These are phyloP conservation scores for Strigamia maritima DNA, from an alignment of 2,888 invertebrate species.

Conservation along the genomic window DNA sequence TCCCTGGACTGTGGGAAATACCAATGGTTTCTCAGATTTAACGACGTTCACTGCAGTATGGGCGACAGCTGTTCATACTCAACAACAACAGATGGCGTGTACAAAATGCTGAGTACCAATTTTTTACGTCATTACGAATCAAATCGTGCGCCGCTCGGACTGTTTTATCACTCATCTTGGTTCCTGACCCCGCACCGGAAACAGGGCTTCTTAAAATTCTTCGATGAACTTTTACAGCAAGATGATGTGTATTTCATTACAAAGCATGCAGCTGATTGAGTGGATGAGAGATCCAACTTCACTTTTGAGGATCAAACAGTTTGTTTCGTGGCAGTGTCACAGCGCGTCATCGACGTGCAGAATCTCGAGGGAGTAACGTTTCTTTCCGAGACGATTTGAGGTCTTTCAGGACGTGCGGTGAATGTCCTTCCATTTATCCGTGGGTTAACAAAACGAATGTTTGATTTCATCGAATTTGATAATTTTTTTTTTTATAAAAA, in stretches of 20 bases:
- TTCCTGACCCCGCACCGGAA: conserved; percentile 92
- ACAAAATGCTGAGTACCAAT: conserved; percentile 76
- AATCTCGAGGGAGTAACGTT: conserved; percentile 36
- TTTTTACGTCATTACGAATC: conserved; percentile 91
- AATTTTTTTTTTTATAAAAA: no score
- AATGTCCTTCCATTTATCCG: conserved; percentile 88
- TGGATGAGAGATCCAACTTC: conserved; percentile 94
- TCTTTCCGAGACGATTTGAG: conserved; percentile 58
- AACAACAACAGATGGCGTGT: conserved; percentile 79
- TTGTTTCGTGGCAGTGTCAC: conserved; percentile 87
- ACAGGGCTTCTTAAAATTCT: conserved; percentile 87
- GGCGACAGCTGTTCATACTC: conserved; percentile 92
- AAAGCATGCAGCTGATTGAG: conserved; percentile 88
- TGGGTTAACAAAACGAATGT: conserved; percentile 93
- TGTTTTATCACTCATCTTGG: conserved; percentile 93
- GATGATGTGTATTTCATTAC: conserved; percentile 87
- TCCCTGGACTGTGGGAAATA: conserved; percentile 90
- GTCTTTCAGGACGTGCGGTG: conserved; percentile 92
- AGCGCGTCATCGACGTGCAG: conserved; percentile 34
- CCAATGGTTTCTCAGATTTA: conserved; percentile 97
- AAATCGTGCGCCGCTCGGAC: conserved; percentile 87
- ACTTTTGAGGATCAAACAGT: conserved; percentile 70
- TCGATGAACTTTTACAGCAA: conserved; percentile 84
- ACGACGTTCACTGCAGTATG: conserved; percentile 91
- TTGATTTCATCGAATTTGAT: background rate